phyloP scores from a whole-genome alignment of 2,888 invertebrate species.

The Pediacus dermestoides region DNA sequence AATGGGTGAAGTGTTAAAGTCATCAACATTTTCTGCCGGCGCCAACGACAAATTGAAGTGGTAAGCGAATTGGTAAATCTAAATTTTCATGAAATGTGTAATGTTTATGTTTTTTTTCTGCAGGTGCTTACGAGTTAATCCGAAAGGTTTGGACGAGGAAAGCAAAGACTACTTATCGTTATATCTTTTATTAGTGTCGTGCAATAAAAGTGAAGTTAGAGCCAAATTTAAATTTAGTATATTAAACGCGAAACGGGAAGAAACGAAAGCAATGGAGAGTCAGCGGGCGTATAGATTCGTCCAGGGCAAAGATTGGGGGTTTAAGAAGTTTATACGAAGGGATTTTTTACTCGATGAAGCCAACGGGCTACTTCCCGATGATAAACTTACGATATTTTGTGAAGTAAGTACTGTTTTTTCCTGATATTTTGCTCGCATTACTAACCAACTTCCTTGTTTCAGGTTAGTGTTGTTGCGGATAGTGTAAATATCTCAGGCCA shows the following conservation, averaged over 20 bases:
- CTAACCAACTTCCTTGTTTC: too few relatives aligned
- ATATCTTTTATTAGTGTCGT: slow-evolving; percentile 97
- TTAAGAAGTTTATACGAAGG: slow-evolving; percentile 98
- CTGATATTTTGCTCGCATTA: slow-evolving; percentile 11
- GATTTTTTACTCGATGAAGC: slow-evolving; percentile 99
- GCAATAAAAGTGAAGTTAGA: slow-evolving; percentile 99
- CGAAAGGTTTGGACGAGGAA: slow-evolving; percentile 99
- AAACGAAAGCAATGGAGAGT: slow-evolving; percentile 99
- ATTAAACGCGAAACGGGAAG: slow-evolving; percentile 99
- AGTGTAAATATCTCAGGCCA: slow-evolving; percentile 99
- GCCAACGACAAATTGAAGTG: slow-evolving; percentile 99
- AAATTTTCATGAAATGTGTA: slow-evolving; percentile 1
- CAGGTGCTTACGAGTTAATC: slow-evolving; percentile 98
- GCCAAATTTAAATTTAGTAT: slow-evolving; percentile 99
- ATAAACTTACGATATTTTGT: slow-evolving; percentile 98
- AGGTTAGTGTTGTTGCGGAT: slow-evolving; percentile 96
- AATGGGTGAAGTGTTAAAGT: slow-evolving; percentile 99
- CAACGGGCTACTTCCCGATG: slow-evolving; percentile 97
- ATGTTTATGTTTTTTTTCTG: slow-evolving; percentile 24
- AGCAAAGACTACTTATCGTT: slow-evolving; percentile 99
- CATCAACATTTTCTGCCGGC: slow-evolving; percentile 98
- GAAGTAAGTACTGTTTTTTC: slow-evolving; percentile 62
- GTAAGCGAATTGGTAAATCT: slow-evolving; percentile 58
- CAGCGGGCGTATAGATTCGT: slow-evolving; percentile 98
- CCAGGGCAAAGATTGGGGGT: slow-evolving; percentile 99